Evolutionary conservation across 2,888 invertebrate genomes (phyloP), one percentile per base, ranked within the genome.

Genomic region (Hololepta plana): DNA sequence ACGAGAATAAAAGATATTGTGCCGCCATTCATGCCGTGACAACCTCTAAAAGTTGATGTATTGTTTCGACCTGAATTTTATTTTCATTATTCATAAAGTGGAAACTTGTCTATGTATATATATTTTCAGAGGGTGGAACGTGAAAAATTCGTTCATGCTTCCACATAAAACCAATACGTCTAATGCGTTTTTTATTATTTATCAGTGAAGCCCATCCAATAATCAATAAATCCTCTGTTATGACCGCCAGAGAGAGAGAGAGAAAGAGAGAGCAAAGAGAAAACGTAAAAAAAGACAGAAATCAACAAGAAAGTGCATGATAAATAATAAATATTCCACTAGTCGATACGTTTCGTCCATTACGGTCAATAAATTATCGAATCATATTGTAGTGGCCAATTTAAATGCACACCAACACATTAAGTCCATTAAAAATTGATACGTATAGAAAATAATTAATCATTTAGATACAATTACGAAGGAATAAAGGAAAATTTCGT

Each of bases 91-190:
- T 45, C 43, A 45, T 40, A 39, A 37, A 34, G 36, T 35, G 37
- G 33, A 37, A 39, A 40, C 41, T 40, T 39, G n/a, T n/a, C n/a
- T n/a, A n/a, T n/a, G n/a, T n/a, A n/a, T n/a, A n/a, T n/a, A 38
- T 48, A 41, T 45, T 42, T 43, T 42, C 43, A 42, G 45, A 42
- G 45, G 45, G 45, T 38, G 38, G 43, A 34, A 42, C 41, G 40
- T 46, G 46, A 47, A 46, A 47, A 47, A 47, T 49, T 45, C 36
- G 45, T 44, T 43, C 46, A 47, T 46, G 48, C 46, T 41, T 43
- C 38, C 38, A 46, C 46, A 47, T 47, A 49, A 47, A 48, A 46
- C 46, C 46, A 49, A 49, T 47, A 45, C 38, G 41, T 46, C 44
- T 48, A 47, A 45, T 44, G 47, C 35, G 39, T 37, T 42, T 43